phyloP scores from a whole-genome alignment of 37 sponge, comb jelly and placozoan species.

The Cladorhizidae sp. region DNA sequence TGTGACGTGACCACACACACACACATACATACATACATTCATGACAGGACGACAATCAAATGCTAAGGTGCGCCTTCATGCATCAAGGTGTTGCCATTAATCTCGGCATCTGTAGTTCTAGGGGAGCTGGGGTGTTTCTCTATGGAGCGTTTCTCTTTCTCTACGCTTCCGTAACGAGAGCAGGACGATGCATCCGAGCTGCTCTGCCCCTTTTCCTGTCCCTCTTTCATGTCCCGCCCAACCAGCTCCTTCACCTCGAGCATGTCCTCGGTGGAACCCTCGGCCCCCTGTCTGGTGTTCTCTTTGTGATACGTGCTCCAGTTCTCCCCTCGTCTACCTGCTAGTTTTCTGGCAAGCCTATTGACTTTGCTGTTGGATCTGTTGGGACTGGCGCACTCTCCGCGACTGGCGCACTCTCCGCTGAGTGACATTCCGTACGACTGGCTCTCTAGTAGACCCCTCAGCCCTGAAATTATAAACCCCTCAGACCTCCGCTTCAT shows the following conservation, averaged over 20 bases:
- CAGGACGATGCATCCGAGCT: not conserved
- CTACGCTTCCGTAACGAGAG: not conserved
- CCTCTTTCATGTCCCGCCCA: not conserved
- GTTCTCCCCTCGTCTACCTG: not conserved
- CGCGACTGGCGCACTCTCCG: not conserved
- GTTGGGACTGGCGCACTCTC: not conserved
- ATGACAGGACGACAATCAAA: too few relatives aligned
- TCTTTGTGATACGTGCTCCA: too few relatives aligned
- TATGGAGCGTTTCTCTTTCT: too few relatives aligned
- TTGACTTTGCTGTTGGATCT: not conserved
- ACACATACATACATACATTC: too few relatives aligned
- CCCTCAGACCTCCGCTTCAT: too few relatives aligned
- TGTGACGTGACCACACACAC: too few relatives aligned
- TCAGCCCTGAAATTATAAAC: not conserved
- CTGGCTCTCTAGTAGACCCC: conserved; percentile 16
- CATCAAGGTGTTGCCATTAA: not conserved
- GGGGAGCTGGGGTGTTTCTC: not conserved
- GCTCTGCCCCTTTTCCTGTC: not conserved
- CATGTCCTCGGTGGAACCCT: too few relatives aligned
- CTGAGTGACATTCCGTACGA: not conserved
- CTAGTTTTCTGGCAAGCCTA: not conserved
- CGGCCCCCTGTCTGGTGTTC: too few relatives aligned
- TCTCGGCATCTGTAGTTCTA: not conserved
- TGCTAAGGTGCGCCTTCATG: too few relatives aligned
- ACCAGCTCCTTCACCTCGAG: not conserved